Base-by-base conservation (phyloP, 1,140 invertebrate genomes). In the Mactra quadrangularis region DNA sequence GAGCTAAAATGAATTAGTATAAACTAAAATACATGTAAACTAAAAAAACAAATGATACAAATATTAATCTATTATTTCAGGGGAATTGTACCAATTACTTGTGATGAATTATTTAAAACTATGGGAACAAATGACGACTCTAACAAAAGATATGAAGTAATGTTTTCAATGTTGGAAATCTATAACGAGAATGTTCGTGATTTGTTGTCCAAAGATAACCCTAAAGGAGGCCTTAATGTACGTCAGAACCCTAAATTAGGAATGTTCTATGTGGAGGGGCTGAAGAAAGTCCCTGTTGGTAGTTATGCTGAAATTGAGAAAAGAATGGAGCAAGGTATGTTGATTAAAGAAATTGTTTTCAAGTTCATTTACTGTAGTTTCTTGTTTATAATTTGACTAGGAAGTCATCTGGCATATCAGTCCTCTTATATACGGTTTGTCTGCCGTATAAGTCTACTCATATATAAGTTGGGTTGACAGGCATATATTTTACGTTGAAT, bases 101-200 rank as follows among this genome's bases (percentile, higher is more conserved):
- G 93, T 88, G 89, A 93, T 89, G 92, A 91, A 59, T 75, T 93
- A 27, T 93, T 93, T 83, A 89, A 93, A 83, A 89, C 88, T 17
- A 92, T 93, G 57, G 47, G 62, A n/a, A 66, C n/a, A 13, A 93
- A 92, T 55, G 76, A 77, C 75, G 88, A 91, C 72, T 7, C 85
- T 13, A 87, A 86, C 47, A 91, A 87, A 90, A 85, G 93, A 53
- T 93, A 89, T 87, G 93, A 93, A 84, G 92, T 93, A 9, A 90
- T 92, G 38, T 93, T 93, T 85, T 93, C 93, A 33, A 93, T 93
- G 93, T 84, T 93, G 84, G 93, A 93, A 85, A 93, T 93, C 57
- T 93, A 93, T 88, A 93, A 93, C 88, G 93, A 93, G 85, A 92
- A 93, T 81, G 92, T 93, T 3, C 83, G 93, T 35, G 93, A 93